Conservation (phyloP, 2,113 vertebrate species). For the Perognathus longimembris region DNA sequence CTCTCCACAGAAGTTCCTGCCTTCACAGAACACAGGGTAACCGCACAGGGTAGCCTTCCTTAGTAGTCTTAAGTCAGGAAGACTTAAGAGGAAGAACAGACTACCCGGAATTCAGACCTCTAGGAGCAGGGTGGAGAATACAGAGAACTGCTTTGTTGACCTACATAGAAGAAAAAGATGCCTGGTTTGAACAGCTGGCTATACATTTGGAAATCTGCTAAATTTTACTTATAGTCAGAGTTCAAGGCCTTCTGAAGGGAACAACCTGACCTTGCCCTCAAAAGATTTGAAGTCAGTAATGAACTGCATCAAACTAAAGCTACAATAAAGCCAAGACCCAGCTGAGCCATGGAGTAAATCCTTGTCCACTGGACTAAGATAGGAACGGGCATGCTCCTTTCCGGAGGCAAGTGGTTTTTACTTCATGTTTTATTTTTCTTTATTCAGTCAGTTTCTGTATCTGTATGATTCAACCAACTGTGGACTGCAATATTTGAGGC, state of each 20-base stretch:
- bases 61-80: neutral
- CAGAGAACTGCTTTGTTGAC: neutral
- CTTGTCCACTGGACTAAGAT: neutral
- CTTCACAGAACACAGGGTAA: neutral
- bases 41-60: neutral
- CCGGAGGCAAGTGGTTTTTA: neutral
- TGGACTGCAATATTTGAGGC: neutral
- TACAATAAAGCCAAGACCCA: neutral
- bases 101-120: neutral
- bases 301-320: slow-evolving; percentile 1
- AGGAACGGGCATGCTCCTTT: neutral
- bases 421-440: neutral
- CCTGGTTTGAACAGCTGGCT: neutral
- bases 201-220: neutral
- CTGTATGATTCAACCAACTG: neutral
- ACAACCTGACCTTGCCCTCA: neutral
- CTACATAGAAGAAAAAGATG: neutral
- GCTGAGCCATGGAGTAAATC: neutral
- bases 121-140: neutral
- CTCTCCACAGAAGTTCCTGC: neutral
- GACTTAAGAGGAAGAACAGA: neutral
- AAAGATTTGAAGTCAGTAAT: neutral
- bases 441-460: neutral
- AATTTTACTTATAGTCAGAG: neutral
- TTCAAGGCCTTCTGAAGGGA: neutral